phyloP scores from a whole-genome alignment of 2,797 vertebrate genomes.

The Rhynchotus rufescens region DNA sequence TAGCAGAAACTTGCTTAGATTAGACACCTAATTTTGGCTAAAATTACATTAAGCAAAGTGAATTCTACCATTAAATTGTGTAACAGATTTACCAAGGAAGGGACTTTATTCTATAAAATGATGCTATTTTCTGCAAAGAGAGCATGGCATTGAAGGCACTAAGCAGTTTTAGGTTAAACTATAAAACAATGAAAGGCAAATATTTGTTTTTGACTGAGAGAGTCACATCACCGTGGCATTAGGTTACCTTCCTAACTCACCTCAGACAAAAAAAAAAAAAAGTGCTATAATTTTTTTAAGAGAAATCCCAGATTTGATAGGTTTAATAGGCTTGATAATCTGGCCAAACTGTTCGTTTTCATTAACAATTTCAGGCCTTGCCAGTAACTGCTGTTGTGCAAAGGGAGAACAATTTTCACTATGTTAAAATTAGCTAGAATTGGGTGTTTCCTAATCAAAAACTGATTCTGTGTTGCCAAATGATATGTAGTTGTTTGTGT shows the following conservation, averaged over 20 bases:
- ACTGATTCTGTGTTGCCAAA: conserved; percentile 71
- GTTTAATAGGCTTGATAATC: not conserved
- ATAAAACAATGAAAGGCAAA: conserved; percentile 9
- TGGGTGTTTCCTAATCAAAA: conserved; percentile 65
- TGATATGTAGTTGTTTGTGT: conserved; percentile 74
- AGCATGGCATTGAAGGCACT: not conserved
- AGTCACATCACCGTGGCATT: not conserved
- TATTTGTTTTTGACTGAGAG: not conserved
- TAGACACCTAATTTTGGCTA: not conserved
- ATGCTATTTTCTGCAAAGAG: not conserved
- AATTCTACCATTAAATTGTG: not conserved
- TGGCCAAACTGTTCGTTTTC: not conserved
- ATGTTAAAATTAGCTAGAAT: conserved; percentile 67
- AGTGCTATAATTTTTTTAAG: not conserved
- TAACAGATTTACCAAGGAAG: not conserved
- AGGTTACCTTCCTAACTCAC: conserved; percentile 8
- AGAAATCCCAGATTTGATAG: conserved; percentile 15
- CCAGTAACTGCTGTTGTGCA: conserved; percentile 53
- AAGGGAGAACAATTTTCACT: not conserved
- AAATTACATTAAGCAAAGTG: not conserved
- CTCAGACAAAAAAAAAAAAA: conserved; percentile 1
- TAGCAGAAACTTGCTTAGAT: not conserved
- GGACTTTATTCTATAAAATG: not conserved
- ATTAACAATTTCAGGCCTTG: not conserved
- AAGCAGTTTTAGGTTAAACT: not conserved